Conservation (phyloP, 2,113 vertebrate species). For the Serinus canaria region DNA sequence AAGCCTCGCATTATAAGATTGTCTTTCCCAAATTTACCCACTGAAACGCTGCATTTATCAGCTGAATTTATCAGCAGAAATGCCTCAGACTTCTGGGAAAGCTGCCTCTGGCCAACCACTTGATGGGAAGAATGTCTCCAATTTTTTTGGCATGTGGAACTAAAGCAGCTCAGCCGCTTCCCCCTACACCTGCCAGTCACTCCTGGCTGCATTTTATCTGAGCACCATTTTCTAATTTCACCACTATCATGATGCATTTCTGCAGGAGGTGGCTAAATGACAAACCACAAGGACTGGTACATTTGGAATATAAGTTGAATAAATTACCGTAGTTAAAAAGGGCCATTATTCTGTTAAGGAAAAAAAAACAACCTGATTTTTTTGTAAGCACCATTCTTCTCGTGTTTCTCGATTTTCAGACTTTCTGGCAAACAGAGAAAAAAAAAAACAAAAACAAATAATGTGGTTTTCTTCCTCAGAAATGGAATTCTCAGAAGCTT, state of each 20-base stretch:
- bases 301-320: neutral
- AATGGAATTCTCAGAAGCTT: neutral
- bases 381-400: neutral
- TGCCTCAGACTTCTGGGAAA: conserved; percentile 24
- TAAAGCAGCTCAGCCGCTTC: neutral
- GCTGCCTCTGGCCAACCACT: conserved; percentile 18
- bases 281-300: neutral
- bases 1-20: neutral
- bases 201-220: conserved; percentile 4
- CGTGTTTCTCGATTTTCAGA: neutral
- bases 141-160: neutral
- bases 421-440: neutral
- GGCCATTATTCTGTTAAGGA: neutral
- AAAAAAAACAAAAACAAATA: neutral
- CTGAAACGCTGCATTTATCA: conserved; percentile 3
- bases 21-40: neutral
- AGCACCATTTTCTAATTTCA: conserved; percentile 30
- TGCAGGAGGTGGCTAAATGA: neutral
- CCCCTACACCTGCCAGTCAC: conserved; percentile 18
- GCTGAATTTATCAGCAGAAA: conserved; percentile 33
- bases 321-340: conserved; percentile 8
- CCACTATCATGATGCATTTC: neutral
- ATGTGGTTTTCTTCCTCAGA: neutral
- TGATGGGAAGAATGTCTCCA: neutral
- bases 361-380: neutral